Evolutionary conservation across 2,888 invertebrate genomes (phyloP).

Genomic region (Eristalis pertinax): DNA sequence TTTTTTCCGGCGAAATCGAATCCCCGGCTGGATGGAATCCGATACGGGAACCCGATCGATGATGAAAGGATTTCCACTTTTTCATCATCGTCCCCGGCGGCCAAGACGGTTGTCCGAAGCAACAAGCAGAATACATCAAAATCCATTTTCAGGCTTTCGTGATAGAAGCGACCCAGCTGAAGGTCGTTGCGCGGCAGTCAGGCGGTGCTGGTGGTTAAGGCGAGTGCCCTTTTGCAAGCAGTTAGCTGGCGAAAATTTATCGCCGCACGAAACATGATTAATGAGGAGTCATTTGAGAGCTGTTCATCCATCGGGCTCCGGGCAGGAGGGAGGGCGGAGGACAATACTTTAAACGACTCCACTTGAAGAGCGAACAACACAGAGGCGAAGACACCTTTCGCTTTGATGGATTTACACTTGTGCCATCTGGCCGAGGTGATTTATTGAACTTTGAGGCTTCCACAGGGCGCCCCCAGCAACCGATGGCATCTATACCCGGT

Average conservation of each 20-base stretch:
- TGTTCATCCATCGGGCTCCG: not conserved
- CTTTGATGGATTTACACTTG: slow-evolving; percentile 40
- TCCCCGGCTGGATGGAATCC: slow-evolving; percentile 39
- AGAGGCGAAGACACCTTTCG: slow-evolving; percentile 46
- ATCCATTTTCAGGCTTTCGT: slow-evolving; percentile 19
- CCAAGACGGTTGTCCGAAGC: not conserved
- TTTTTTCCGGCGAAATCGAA: slow-evolving; percentile 16
- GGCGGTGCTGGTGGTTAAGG: slow-evolving; percentile 19
- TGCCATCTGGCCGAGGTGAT: slow-evolving; percentile 45
- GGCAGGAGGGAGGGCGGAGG: not conserved
- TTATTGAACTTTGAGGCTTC: slow-evolving; percentile 37
- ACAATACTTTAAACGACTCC: slow-evolving; percentile 3
- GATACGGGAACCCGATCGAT: slow-evolving; percentile 10
- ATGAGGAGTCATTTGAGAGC: slow-evolving; percentile 46
- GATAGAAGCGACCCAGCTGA: slow-evolving; percentile 2
- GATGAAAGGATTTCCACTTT: slow-evolving; percentile 28
- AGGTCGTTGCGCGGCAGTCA: not conserved
- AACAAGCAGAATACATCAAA: slow-evolving; percentile 34
- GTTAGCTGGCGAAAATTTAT: slow-evolving; percentile 40
- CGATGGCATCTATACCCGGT: not conserved
- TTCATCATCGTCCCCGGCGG: not conserved
- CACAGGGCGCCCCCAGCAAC: not conserved
- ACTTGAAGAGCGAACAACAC: not conserved
- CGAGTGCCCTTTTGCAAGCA: slow-evolving; percentile 8
- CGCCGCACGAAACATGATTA: slow-evolving; percentile 52